These are phyloP conservation scores for Agrilus biguttatus DNA, from an alignment of 2,888 invertebrate genomes.

Conservation along the genomic window DNA sequence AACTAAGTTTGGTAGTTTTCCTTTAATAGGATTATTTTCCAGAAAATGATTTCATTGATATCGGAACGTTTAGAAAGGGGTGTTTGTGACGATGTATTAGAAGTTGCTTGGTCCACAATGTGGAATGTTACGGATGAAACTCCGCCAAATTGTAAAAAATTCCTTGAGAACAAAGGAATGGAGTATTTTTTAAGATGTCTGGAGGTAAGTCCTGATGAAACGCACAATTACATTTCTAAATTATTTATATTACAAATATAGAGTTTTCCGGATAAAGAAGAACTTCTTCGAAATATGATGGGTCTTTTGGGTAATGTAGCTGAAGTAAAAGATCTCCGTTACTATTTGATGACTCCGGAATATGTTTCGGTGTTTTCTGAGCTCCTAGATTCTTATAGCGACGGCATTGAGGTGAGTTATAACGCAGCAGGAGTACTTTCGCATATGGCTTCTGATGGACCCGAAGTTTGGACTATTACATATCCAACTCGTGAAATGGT, in stretches of 20 bases:
- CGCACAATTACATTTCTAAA: not conserved
- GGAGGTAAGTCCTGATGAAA: slow-evolving; percentile 39
- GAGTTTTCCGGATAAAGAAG: slow-evolving; percentile 79
- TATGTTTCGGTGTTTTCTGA: slow-evolving; percentile 79
- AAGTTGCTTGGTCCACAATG: slow-evolving; percentile 98
- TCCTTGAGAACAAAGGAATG: slow-evolving; percentile 81
- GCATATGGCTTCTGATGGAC: slow-evolving; percentile 89
- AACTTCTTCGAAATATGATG: slow-evolving; percentile 95
- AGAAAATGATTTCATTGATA: slow-evolving; percentile 82
- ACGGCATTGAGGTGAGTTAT: slow-evolving; percentile 94
- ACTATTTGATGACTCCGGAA: slow-evolving; percentile 68
- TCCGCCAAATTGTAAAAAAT: slow-evolving; percentile 81
- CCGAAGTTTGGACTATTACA: slow-evolving; percentile 63
- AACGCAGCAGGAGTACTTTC: slow-evolving; percentile 92
- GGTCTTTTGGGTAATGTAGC: slow-evolving; percentile 92
- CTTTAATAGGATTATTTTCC: slow-evolving; percentile 16
- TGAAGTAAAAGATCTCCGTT: slow-evolving; percentile 72
- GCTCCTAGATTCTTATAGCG: slow-evolving; percentile 69
- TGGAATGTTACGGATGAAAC: slow-evolving; percentile 98
- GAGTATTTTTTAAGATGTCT: slow-evolving; percentile 79
- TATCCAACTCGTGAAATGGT: slow-evolving; percentile 59
- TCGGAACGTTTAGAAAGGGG: slow-evolving; percentile 60
- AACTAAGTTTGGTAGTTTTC: not conserved
- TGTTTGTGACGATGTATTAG: slow-evolving; percentile 87
- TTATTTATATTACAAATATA: slow-evolving; percentile 23